Conservation (phyloP, 1,140 invertebrate species). For the Drosophila melanica region DNA sequence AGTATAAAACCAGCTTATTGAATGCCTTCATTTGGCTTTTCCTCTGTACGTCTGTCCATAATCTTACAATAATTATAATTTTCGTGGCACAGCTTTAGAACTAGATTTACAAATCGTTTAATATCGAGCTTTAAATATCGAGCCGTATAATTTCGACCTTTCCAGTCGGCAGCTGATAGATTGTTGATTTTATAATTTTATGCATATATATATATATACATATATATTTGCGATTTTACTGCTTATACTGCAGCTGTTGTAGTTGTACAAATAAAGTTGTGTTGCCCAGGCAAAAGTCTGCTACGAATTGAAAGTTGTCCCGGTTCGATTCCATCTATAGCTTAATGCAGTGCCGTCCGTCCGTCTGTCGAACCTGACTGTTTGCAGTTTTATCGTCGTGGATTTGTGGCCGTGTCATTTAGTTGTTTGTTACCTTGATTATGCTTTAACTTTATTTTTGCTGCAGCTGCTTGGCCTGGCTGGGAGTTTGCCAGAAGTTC, state of each 20-base stretch:
- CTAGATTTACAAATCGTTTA: too few species aligned
- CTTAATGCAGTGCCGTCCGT: constrained; percentile 4
- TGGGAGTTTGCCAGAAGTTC: constrained; percentile 31
- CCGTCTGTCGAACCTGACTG: background rate
- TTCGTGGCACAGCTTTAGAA: too few species aligned
- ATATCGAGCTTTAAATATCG: too few species aligned
- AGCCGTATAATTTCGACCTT: too few species aligned
- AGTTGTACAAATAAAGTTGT: background rate
- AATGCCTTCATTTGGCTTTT: too few species aligned
- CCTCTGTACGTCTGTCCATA: too few species aligned
- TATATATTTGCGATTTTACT: background rate
- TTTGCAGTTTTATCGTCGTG: constrained; percentile 41
- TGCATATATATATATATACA: too few species aligned
- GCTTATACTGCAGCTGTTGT: background rate
- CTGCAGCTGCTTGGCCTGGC: background rate
- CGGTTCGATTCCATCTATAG: background rate
- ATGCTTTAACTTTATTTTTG: constrained; percentile 44
- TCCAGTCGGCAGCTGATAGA: too few species aligned
- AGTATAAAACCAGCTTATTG: too few species aligned
- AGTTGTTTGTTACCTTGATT: constrained; percentile 52
- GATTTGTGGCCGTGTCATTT: constrained; percentile 39
- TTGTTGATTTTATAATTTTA: too few species aligned
- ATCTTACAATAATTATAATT: too few species aligned
- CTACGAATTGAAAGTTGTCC: constrained; percentile 13
- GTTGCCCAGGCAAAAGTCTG: background rate